phyloP scores from a whole-genome alignment of 2,888 invertebrate genomes.

The Andricus quercusramuli region DNA sequence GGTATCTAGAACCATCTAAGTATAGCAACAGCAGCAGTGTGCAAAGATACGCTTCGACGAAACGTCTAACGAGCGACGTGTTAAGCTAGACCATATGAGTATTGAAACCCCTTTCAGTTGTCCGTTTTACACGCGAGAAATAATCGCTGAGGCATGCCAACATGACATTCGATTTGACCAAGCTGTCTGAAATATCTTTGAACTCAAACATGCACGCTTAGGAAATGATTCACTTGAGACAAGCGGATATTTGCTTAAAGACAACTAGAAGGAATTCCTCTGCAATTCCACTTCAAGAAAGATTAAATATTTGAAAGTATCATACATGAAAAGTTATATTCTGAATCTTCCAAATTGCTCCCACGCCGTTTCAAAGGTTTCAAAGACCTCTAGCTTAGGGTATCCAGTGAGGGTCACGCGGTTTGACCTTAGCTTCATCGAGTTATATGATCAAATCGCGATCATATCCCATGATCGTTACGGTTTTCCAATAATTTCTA shows the following conservation, averaged over 20 bases:
- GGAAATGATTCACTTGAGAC: conserved; percentile 8
- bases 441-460: conserved; percentile 7
- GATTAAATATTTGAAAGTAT: background rate
- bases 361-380: conserved; percentile 1
- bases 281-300: background rate
- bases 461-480: background rate
- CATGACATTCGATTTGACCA: conserved; percentile 41
- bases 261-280: background rate
- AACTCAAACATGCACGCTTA: background rate
- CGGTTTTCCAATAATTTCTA: background rate
- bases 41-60: conserved; percentile 59
- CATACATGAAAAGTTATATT: background rate
- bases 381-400: background rate
- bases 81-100: conserved; percentile 49
- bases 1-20: conserved; percentile 52
- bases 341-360: background rate
- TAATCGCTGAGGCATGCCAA: conserved; percentile 35
- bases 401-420: background rate
- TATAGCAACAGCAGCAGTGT: conserved; percentile 46
- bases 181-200: conserved; percentile 34
- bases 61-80: conserved; percentile 63
- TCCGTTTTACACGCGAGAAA: conserved; percentile 33
- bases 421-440: background rate
- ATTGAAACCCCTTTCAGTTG: conserved; percentile 30
- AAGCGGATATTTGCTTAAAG: background rate